Evolutionary conservation across 2,113 vertebrate genomes (phyloP).

Genomic region (Zosterops pallidus): DNA sequence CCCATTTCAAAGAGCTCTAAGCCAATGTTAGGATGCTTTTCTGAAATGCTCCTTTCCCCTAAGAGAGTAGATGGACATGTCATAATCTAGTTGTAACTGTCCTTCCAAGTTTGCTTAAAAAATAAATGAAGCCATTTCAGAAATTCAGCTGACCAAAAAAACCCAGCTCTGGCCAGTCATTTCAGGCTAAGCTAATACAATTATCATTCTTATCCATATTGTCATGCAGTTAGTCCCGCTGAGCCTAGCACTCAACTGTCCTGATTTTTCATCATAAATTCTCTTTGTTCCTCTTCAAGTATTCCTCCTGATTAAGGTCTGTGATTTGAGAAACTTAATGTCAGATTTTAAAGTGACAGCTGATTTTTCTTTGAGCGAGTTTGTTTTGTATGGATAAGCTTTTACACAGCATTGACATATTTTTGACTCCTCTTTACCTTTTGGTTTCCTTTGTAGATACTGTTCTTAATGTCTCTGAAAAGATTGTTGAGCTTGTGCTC

Average conservation of each 20-base stretch:
- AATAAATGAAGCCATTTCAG: constrained; percentile 14
- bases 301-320: constrained; percentile 54
- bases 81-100: neutral
- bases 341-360: constrained; percentile 51
- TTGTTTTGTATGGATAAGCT: constrained; percentile 21
- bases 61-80: neutral
- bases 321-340: constrained; percentile 15
- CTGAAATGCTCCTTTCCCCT: neutral
- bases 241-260: constrained; percentile 44
- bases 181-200: constrained; percentile 45
- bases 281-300: constrained; percentile 62
- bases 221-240: constrained; percentile 59
- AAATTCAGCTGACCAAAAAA: constrained; percentile 41
- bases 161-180: constrained; percentile 1
- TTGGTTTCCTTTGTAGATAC: neutral
- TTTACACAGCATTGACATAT: neutral
- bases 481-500: neutral
- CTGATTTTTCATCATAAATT: constrained; percentile 64
- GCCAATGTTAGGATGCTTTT: neutral
- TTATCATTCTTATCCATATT: constrained; percentile 63
- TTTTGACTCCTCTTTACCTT: constrained; percentile 3
- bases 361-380: constrained; percentile 33
- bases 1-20: neutral
- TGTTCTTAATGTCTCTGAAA: neutral
- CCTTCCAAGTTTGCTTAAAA: constrained; percentile 34